Conservation (phyloP, 1,140 invertebrate genomes). For the Hydropsyche tenuis region DNA sequence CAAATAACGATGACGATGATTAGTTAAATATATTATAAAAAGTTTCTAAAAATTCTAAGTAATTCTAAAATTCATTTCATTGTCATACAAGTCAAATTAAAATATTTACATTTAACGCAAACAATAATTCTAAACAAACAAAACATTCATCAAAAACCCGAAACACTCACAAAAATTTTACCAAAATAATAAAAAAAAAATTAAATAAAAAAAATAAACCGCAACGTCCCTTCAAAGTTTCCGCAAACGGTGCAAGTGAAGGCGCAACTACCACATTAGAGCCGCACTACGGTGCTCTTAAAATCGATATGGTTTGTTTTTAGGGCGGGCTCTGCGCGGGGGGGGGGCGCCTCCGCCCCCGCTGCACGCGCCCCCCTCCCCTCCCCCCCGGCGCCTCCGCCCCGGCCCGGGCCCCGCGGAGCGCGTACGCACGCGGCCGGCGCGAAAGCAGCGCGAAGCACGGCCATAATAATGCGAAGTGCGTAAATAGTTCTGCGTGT, state of each 20-base stretch:
- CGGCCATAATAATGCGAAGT: too few species aligned
- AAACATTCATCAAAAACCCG: not conserved
- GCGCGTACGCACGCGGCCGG: constrained; percentile 43
- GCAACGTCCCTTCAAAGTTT: constrained; percentile 46
- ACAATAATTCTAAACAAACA: not conserved
- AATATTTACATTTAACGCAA: too few species aligned
- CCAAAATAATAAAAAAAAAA: not conserved
- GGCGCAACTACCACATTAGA: constrained; percentile 51
- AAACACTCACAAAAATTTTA: not conserved
- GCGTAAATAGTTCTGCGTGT: too few species aligned
- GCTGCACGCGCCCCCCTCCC: constrained; percentile 11
- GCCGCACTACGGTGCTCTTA: constrained; percentile 49
- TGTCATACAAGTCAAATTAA: too few species aligned
- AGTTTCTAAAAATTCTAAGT: too few species aligned
- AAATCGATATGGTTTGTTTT: constrained; percentile 52
- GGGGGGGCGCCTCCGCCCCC: constrained; percentile 20
- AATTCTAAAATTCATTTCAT: too few species aligned
- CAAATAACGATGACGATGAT: too few species aligned
- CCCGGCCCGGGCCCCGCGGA: constrained; percentile 33
- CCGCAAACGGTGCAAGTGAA: constrained; percentile 48
- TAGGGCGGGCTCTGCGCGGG: constrained; percentile 42
- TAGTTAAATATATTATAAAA: too few species aligned
- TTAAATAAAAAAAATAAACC: constrained; percentile 6
- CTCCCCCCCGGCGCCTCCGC: constrained; percentile 31
- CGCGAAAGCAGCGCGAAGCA: constrained; percentile 32